phyloP scores from a whole-genome alignment of 2,888 invertebrate genomes.

The Acronicta alni region DNA sequence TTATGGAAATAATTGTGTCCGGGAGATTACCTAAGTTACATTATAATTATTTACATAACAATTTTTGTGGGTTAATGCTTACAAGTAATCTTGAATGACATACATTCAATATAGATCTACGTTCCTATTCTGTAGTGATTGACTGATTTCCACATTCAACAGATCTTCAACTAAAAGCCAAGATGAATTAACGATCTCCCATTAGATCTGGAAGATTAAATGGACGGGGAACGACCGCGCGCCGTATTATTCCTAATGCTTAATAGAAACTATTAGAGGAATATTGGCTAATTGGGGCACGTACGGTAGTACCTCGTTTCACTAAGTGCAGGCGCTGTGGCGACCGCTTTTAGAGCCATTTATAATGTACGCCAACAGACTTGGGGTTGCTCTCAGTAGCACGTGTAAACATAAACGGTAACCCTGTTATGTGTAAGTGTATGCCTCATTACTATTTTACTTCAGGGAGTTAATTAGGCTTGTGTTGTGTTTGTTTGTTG shows the following conservation, averaged over 20 bases:
- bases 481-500: slow-evolving; percentile 13
- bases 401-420: slow-evolving; percentile 38
- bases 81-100: background rate
- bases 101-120: background rate
- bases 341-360: slow-evolving; percentile 64
- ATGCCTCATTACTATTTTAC: slow-evolving; percentile 40
- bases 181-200: slow-evolving; percentile 22
- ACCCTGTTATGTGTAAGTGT: slow-evolving; percentile 37
- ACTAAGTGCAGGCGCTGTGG: slow-evolving; percentile 61
- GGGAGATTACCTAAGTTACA: no score
- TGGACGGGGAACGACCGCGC: slow-evolving; percentile 32
- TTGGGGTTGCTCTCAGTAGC: slow-evolving; percentile 37
- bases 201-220: slow-evolving; percentile 36
- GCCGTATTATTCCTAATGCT: slow-evolving; percentile 52
- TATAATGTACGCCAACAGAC: slow-evolving; percentile 60
- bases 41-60: no score
- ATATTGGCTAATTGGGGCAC: slow-evolving; percentile 64
- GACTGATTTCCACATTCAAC: slow-evolving; percentile 4
- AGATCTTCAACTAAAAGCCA: slow-evolving; percentile 22
- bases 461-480: slow-evolving; percentile 37
- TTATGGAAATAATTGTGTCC: no score
- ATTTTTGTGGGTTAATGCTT: no score
- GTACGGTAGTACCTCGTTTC: slow-evolving; percentile 49
- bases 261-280: slow-evolving; percentile 57
- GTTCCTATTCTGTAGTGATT: background rate